Base-by-base conservation (phyloP, 2,888 invertebrate species). In the Halictus ligatus region DNA sequence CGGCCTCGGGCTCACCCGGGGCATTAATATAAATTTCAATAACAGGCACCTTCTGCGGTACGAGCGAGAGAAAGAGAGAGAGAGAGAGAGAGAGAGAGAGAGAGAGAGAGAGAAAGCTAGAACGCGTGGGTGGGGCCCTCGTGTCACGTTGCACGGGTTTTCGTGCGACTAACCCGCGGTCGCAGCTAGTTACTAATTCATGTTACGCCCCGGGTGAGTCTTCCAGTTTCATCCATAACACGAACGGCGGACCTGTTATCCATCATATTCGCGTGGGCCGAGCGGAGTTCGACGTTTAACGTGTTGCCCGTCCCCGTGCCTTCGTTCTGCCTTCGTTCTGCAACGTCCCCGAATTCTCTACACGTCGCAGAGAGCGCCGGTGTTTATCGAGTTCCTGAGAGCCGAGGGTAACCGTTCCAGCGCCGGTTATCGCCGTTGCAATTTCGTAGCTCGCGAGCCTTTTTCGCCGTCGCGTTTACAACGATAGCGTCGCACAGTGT, bases 21-120 rank as follows among this genome's bases (percentile, higher is more conserved):
- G 88, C 91, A 91, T 92, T 90, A 90, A 93, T 92, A 92, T 91
- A 92, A 93, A 92, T 93, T 93, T 93, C 92, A 92, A 93, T 92
- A 92, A 92, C 90, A 85, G 77, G 79, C 88, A 71, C 85, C 88
- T 87, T 82, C 87, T 80, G 87, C 80, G 25, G 86, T 4, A n/a
- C 80, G 21, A 78, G 13, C 35, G 60, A 67, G 46, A 6, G 18
- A 43, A 6, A n/a, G 5, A 67, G 67, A 54, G 43, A 21, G 29
- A n/a, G 5, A 67, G 67, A 54, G 43, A 21, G 29, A 15, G 25
- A 21, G 64, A 69, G 48, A 58, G 21, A 77, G n/a, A 25, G 50
- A 67, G 40, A 15, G 29, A 25, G n/a, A 8, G n/a, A 73, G 54
- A 58, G 54, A 13, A 15, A 29, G 15, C 0, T 35, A 64, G 50